phyloP scores from a whole-genome alignment of 2,888 invertebrate genomes.

The Temnothorax ravouxi region DNA sequence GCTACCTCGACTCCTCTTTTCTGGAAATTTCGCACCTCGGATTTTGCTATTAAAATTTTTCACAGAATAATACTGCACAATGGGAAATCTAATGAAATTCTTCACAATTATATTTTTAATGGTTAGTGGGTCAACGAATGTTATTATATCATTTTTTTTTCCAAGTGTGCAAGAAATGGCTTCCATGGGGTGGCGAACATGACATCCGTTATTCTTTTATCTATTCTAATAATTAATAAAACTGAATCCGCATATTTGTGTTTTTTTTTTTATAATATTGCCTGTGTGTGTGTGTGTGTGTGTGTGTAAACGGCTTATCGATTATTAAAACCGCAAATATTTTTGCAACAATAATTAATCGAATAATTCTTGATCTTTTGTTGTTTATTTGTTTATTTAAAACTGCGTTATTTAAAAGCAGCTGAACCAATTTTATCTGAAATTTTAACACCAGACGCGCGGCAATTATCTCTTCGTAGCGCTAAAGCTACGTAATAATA shows the following conservation, averaged over 20 bases:
- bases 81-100: constrained; percentile 32
- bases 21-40: constrained; percentile 29
- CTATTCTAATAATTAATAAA: constrained; percentile 10
- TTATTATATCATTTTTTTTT: constrained; percentile 13
- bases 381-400: neutral
- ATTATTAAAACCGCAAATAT: too few relatives aligned
- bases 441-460: neutral
- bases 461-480: neutral
- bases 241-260: neutral
- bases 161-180: neutral
- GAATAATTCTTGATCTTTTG: neutral
- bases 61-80: neutral
- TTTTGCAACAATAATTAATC: constrained; percentile 6
- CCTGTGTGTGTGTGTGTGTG: too few relatives aligned
- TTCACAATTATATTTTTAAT: constrained; percentile 41
- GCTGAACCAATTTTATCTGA: constrained; percentile 6
- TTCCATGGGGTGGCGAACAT: neutral
- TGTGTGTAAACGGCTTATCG: neutral
- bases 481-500: neutral
- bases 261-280: neutral
- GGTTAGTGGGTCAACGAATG: constrained; percentile 22
- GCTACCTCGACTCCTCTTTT: constrained; percentile 13
- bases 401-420: neutral
- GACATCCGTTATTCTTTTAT: neutral
- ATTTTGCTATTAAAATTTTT: constrained; percentile 41